Evolutionary conservation across 2,888 invertebrate species (phyloP).

Genomic region (Nebria brevicollis): DNA sequence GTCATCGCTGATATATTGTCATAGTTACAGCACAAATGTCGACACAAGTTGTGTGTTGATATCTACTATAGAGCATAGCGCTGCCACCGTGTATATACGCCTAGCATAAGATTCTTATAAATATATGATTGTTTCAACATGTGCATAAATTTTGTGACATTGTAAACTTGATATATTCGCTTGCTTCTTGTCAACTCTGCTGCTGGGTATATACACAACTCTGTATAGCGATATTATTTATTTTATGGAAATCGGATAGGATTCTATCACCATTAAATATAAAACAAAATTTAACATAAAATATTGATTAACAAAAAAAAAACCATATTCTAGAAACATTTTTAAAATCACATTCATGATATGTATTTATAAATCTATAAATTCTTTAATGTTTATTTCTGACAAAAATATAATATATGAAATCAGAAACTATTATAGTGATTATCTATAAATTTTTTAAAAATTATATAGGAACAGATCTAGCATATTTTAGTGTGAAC

Average conservation of each 20-base stretch:
- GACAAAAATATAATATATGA: no score
- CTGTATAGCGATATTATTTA: neutral
- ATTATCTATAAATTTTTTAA: no score
- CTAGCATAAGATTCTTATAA: constrained; percentile 15
- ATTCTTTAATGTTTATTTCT: no score
- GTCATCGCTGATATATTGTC: constrained; percentile 11
- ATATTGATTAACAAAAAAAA: neutral
- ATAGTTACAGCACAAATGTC: neutral
- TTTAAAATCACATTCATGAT: no score
- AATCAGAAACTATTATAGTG: no score
- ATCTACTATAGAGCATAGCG: neutral
- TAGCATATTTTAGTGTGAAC: no score
- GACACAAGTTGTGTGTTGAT: constrained; percentile 5
- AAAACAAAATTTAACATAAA: neutral
- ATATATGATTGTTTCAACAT: constrained; percentile 26
- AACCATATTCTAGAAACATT: no score
- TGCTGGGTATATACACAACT: neutral
- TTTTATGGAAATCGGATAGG: neutral
- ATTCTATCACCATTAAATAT: neutral
- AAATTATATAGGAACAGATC: no score
- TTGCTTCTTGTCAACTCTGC: neutral
- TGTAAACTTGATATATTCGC: constrained; percentile 15
- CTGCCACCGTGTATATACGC: neutral
- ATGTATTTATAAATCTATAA: no score
- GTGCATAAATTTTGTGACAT: constrained; percentile 25